Conservation (phyloP, 1,140 invertebrate genomes). For the Leptinotarsa undecemlineata region DNA sequence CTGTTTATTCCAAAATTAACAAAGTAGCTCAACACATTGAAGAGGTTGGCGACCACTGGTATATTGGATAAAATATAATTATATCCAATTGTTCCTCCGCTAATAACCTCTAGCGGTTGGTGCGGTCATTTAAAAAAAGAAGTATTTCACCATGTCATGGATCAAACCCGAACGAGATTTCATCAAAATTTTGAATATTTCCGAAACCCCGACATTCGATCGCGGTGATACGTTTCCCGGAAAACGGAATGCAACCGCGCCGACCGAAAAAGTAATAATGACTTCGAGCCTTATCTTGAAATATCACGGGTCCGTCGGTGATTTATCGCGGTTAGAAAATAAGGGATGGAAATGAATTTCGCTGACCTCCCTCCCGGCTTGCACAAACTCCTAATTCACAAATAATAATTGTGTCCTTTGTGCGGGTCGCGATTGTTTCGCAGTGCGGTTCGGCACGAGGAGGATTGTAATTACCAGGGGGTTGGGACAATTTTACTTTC, state of each 20-base stretch:
- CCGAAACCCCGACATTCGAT: background rate
- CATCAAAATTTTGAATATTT: background rate
- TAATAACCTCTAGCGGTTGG: too few species aligned
- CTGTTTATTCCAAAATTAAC: too few species aligned
- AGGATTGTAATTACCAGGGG: too few species aligned
- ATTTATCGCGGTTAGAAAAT: slow-evolving; percentile 17
- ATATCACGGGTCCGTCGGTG: slow-evolving; percentile 19
- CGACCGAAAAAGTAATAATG: slow-evolving; percentile 23
- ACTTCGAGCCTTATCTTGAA: slow-evolving; percentile 21
- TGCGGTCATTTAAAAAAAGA: too few species aligned
- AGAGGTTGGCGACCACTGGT: too few species aligned
- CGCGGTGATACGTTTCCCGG: slow-evolving; percentile 4
- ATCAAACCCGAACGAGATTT: too few species aligned
- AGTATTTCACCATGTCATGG: too few species aligned
- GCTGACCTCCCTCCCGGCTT: slow-evolving; percentile 6
- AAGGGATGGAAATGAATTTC: slow-evolving; percentile 19
- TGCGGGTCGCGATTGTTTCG: background rate
- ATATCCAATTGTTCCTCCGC: too few species aligned
- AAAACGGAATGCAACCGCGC: slow-evolving; percentile 1
- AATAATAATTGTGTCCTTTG: slow-evolving; percentile 20
- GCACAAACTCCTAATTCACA: slow-evolving; percentile 13
- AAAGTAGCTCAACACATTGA: too few species aligned
- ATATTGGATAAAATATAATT: too few species aligned
- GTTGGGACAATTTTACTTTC: too few species aligned
- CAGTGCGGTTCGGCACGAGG: background rate